Evolutionary conservation across 1,140 invertebrate genomes (phyloP), one percentile per base, ranked within the genome.

Genomic region (Drosophila subobscura): DNA sequence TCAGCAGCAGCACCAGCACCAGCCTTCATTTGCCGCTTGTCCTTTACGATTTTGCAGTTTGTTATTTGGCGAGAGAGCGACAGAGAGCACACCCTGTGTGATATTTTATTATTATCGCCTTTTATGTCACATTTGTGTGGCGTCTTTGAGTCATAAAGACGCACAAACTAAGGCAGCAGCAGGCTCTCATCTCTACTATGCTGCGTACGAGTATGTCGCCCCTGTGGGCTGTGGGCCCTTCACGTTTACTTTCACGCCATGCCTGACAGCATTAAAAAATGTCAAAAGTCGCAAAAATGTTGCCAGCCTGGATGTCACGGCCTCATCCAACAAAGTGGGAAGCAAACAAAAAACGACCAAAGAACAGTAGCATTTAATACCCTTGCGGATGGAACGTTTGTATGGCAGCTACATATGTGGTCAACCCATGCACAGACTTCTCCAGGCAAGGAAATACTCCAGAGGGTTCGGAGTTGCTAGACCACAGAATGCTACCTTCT

Each of bases 81-180:
- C 58, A 22, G 44, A 25, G 29, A 25, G 27, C 37, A 33, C 66
- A 53, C 67, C 60, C 78, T 37, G 33, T 63, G 65, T 76, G 77
- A 88, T 88, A 88, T 88, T 88, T 88, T 88, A 88, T 88, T 88
- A 88, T 88, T 88, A 88, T 88, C 83, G 83, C 75, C 60, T 78
- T 88, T 88, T 83, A 88, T 88, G 83, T 88, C 83, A 88, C 83
- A 88, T 88, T 88, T 88, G 78, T 88, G 84, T 78, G 83, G 83
- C 83, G 83, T 88, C 83, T 88, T 72, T 83, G 74, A 71, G 78
- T 49, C 83, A 88, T 88, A 88, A 88, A 88, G 83, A 83, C 83
- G 81, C 81, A 88, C 78, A 88, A 88, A 88, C 83, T 88, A 88
- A 88, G 85, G 59, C 83, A 78, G 71, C 16, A 20, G 16, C 16